A percentile compares a stretch with the other conserved stretches of the same genome.
Conservation (phyloP, 2,113 vertebrate genomes). For the Ochotona curzoniae region DNA sequence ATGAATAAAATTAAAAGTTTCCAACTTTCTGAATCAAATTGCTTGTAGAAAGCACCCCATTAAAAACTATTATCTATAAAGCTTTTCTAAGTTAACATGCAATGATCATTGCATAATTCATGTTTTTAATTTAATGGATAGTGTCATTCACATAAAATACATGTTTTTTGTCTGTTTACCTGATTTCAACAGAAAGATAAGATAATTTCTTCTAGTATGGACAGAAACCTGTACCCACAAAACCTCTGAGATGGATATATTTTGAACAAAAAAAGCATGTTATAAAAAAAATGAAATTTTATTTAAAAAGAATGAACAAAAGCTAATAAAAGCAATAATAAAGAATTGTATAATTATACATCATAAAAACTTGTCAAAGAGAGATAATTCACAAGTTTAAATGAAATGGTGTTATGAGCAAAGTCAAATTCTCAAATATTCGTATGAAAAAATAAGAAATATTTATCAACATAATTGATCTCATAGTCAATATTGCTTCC, state of each 20-base stretch:
- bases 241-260: not conserved
- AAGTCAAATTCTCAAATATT: not conserved
- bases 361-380: not conserved
- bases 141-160: not conserved
- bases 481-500: not conserved
- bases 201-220: not conserved
- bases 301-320: not conserved
- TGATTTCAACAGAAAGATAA: not conserved
- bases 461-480: not conserved
- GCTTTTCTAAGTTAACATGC: not conserved
- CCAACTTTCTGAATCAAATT: not conserved
- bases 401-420: not conserved
- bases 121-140: not conserved
- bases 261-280: not conserved
- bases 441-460: not conserved
- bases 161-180: not conserved
- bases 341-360: not conserved
- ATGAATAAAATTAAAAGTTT: not conserved
- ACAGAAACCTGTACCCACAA: not conserved
- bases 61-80: not conserved
- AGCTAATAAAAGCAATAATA: not conserved
- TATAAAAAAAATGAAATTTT: not conserved
- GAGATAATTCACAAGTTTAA: not conserved
- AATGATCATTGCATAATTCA: no score
- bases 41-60: not conserved